These are phyloP conservation scores for Botrylloides violaceus DNA, from an alignment of 23 tunicate genomes.

Conservation along the genomic window DNA sequence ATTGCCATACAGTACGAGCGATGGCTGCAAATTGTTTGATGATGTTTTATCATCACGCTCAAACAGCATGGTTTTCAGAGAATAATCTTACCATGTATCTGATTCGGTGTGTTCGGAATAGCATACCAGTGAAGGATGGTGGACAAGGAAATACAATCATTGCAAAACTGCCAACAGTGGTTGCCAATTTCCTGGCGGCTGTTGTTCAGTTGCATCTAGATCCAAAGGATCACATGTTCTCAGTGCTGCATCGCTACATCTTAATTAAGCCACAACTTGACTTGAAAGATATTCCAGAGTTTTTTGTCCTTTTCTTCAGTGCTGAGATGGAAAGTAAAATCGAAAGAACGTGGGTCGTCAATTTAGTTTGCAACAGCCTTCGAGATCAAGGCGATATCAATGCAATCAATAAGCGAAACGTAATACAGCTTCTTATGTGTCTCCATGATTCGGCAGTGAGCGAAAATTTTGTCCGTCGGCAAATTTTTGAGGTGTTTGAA, in stretches of 20 bases:
- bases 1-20: constrained; percentile 31
- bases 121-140: constrained; percentile 4
- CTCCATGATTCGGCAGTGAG: constrained; percentile 42
- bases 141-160: background rate
- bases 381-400: constrained; percentile 50
- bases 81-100: constrained; percentile 40
- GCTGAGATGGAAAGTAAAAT: constrained; percentile 50
- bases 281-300: constrained; percentile 45
- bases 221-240: constrained; percentile 52
- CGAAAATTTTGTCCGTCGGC: constrained; percentile 35
- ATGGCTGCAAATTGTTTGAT: constrained; percentile 42
- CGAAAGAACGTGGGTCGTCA: constrained; percentile 48
- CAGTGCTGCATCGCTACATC: constrained; percentile 42
- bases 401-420: constrained; percentile 28
- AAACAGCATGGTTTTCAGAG: constrained; percentile 47
- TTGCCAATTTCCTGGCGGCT: constrained; percentile 33
- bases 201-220: background rate
- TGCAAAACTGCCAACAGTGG: constrained; percentile 28
- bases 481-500: constrained; percentile 36
- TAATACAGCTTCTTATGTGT: constrained; percentile 35
- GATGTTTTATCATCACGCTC: constrained; percentile 27
- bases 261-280: constrained; percentile 49
- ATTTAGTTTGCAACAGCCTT: constrained; percentile 21
- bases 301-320: constrained; percentile 51
- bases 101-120: constrained; percentile 37